These are phyloP conservation scores for Atethmia centrago DNA, from an alignment of 2,888 invertebrate species.

Conservation along the genomic window DNA sequence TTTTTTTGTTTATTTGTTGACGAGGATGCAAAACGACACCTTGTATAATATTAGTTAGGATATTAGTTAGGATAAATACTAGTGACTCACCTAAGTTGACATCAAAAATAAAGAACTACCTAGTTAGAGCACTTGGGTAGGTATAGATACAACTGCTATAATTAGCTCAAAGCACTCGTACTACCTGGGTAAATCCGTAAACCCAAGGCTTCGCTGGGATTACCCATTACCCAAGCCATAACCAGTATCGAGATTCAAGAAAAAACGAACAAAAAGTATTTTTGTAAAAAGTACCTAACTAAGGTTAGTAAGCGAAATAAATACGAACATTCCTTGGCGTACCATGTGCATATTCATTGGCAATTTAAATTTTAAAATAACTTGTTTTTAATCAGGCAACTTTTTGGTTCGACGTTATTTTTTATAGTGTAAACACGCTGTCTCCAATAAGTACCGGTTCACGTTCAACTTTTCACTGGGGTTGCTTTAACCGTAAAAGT, in stretches of 20 bases:
- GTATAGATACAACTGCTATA: constrained; percentile 5
- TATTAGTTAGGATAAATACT: too few relatives aligned
- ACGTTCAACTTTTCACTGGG: constrained; percentile 25
- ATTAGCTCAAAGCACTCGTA: constrained; percentile 17
- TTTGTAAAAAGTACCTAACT: constrained; percentile 2
- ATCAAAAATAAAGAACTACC: background rate
- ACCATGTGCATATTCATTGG: constrained; percentile 17
- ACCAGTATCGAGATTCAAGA: constrained; percentile 15
- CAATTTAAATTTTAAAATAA: constrained; percentile 26
- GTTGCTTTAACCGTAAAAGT: constrained; percentile 26
- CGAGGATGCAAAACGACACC: too few relatives aligned
- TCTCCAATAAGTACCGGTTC: constrained; percentile 8
- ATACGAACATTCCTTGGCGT: constrained; percentile 1
- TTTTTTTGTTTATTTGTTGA: too few relatives aligned
- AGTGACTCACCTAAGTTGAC: background rate
- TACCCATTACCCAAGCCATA: constrained; percentile 22
- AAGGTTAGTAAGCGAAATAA: constrained; percentile 18
- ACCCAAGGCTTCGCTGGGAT: constrained; percentile 17
- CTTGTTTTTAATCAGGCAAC: constrained; percentile 31
- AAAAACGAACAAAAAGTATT: constrained; percentile 27
- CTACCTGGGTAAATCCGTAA: constrained; percentile 17
- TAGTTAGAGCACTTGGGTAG: background rate
- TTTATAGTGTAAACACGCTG: constrained; percentile 18
- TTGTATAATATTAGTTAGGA: too few relatives aligned
- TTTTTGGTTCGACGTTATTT: constrained; percentile 20